phyloP scores from a whole-genome alignment of 2,797 vertebrate genomes.

The Phrynocephalus vlangalii region DNA sequence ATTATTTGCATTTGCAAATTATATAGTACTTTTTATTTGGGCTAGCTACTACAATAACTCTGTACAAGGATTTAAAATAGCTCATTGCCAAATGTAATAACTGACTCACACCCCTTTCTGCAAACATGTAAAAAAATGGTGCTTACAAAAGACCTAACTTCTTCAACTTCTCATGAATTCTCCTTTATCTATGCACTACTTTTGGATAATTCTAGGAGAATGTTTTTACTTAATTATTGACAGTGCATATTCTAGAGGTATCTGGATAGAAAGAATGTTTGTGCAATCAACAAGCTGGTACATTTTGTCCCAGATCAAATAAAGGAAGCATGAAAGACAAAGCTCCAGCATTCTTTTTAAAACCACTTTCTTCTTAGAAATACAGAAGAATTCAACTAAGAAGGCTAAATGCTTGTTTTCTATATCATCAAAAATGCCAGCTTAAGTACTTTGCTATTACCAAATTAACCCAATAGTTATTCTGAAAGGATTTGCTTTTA shows the following conservation, averaged over 20 bases:
- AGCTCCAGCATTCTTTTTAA: neutral
- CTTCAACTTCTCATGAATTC: neutral
- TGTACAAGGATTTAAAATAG: neutral
- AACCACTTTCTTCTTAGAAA: neutral
- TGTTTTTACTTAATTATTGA: neutral
- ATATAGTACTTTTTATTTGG: neutral
- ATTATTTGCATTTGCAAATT: neutral
- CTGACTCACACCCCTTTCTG: neutral
- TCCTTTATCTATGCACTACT: neutral
- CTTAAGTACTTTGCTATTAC: neutral
- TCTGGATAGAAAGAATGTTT: neutral
- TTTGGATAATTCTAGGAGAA: neutral
- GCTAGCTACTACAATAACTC: neutral
- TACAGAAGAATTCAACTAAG: neutral
- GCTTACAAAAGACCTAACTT: neutral
- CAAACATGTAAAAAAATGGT: no score
- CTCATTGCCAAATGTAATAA: neutral
- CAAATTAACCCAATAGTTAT: neutral
- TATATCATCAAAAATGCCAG: neutral
- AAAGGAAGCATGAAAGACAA: constrained; percentile 43
- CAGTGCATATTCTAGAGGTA: neutral
- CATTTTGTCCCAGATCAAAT: constrained; percentile 15
- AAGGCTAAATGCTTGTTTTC: neutral
- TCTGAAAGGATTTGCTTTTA: neutral
- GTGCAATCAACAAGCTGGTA: constrained; percentile 40